These are phyloP conservation scores for Malacoraja senta DNA, from an alignment of 2,797 vertebrate genomes.

Conservation along the genomic window DNA sequence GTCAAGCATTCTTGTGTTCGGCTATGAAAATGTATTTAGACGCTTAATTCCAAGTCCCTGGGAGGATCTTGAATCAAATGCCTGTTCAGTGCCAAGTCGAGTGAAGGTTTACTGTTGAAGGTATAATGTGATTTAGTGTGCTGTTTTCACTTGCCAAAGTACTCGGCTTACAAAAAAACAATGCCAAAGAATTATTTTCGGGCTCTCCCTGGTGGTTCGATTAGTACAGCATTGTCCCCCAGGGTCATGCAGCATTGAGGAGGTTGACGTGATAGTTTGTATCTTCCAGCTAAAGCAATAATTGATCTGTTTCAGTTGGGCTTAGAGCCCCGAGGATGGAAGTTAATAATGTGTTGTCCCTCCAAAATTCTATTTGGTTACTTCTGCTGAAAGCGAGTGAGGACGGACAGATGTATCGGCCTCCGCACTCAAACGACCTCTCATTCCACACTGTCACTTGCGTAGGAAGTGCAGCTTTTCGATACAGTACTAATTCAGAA, in stretches of 20 bases:
- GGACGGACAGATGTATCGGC: background rate
- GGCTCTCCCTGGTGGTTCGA: background rate
- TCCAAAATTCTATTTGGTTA: background rate
- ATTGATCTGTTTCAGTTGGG: background rate
- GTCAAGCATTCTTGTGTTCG: background rate
- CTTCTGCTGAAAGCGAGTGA: background rate
- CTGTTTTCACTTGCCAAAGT: background rate
- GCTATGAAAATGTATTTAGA: background rate
- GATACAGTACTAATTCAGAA: background rate
- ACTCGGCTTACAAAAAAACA: background rate
- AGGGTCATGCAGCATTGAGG: background rate
- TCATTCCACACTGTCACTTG: background rate
- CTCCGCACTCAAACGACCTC: background rate
- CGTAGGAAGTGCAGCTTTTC: background rate
- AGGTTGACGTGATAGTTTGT: background rate
- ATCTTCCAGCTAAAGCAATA: too few relatives aligned
- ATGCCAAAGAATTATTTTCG: background rate
- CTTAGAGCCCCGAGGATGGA: background rate
- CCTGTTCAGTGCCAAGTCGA: background rate
- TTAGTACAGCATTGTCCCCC: background rate
- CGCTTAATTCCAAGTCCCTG: background rate
- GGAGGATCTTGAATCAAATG: slow-evolving; percentile 28
- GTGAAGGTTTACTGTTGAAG: slow-evolving; percentile 6
- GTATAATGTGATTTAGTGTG: slow-evolving; percentile 32
- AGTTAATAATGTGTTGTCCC: background rate